phyloP scores from a whole-genome alignment of 1,140 invertebrate species.

The Caerostris extrusa region DNA sequence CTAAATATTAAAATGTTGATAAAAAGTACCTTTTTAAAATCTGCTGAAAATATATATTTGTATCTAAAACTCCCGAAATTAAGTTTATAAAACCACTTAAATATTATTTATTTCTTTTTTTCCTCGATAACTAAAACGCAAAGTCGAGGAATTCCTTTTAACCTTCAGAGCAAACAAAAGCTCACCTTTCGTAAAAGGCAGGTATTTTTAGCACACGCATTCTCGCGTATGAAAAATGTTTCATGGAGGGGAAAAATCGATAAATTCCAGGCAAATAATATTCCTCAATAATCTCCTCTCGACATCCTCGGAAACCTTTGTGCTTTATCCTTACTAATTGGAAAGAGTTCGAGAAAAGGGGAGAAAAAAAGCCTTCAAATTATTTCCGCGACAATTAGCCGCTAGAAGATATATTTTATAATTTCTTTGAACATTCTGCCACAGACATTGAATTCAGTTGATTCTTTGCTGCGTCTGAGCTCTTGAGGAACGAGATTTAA shows the following conservation, averaged over 20 bases:
- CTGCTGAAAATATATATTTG: too few relatives aligned
- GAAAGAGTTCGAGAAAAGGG: not conserved
- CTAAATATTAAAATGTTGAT: too few relatives aligned
- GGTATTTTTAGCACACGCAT: not conserved
- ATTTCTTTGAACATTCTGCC: conserved; percentile 36
- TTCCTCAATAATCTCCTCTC: not conserved
- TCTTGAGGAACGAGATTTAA: not conserved
- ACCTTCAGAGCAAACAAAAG: not conserved
- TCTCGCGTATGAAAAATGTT: not conserved
- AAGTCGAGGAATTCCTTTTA: not conserved
- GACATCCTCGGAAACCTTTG: conserved; percentile 27
- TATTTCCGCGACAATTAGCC: conserved; percentile 21
- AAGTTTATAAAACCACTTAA: too few relatives aligned
- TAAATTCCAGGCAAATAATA: conserved; percentile 43
- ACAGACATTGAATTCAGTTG: not conserved
- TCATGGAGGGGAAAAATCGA: not conserved
- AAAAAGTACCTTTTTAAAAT: too few relatives aligned
- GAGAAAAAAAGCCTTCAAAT: not conserved
- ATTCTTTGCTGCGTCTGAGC: not conserved
- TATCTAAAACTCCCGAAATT: too few relatives aligned
- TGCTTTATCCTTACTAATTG: conserved; percentile 14
- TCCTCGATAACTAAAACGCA: not conserved
- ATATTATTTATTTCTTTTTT: not conserved
- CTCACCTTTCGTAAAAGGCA: not conserved
- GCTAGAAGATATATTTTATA: not conserved